Base-by-base conservation (phyloP, 2,113 vertebrate species). In the Fulmarus glacialis region DNA sequence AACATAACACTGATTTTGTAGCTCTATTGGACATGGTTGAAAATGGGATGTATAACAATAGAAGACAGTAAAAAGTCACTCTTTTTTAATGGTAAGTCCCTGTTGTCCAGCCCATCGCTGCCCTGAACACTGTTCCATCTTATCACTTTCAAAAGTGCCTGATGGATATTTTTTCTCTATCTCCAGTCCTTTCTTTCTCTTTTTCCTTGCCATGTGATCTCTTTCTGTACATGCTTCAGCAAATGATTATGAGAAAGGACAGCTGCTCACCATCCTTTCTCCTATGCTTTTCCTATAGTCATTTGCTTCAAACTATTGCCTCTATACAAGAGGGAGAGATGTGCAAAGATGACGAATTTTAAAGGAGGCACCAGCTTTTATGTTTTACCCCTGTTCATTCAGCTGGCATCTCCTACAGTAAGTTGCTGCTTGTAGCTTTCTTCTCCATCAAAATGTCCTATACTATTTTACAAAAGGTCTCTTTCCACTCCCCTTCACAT, bases 181-280 rank as follows among this genome's bases (percentile, higher is more conserved):
- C 7, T 78, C 26, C 53, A 66, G n/a, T 72, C 11, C 6, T 27
- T 71, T 59, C 26, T 75, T 79, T 47, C 9, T 50, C 27, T 45
- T 68, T 72, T 74, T 74, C 50, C 78, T 82, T 82, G 16, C 53
- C 12, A 7, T 34, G 15, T 48, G 60, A 43, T 50, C 63, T 55
- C 78, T 68, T 70, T 66, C 50, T 71, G 29, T 66, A 24, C 62
- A 27, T 77, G 84, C 42, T 71, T 80, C 40, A 45, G 63, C 45
- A 91, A 80, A 70, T 62, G 43, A 12, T 72, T 77, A 47, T 87
- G 64, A 82, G 91, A 72, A 82, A 72, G 85, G 87, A 40, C 81
- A 91, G 48, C 87, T 89, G 52, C 91, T 93, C 87, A 22, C 77
- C 53, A 71, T 96, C 48, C 43, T 91, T 91, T 75, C 84, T 68